These are phyloP conservation scores for Amphilophus citrinellus DNA, from an alignment of 2,113 vertebrate species.

Conservation along the genomic window DNA sequence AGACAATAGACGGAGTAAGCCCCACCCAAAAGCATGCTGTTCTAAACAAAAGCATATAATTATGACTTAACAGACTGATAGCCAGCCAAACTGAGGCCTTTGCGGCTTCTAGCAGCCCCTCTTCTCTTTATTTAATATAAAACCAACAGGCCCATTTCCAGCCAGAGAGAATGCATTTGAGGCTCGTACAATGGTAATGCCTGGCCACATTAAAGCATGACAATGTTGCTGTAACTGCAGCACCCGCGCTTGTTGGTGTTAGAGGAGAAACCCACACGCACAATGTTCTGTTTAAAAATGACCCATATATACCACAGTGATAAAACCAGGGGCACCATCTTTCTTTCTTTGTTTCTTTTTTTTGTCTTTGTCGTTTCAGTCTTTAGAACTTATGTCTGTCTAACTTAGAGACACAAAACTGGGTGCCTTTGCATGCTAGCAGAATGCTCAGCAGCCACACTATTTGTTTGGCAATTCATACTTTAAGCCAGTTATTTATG, in stretches of 20 bases:
- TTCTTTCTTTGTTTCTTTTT: not conserved
- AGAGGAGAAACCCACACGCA: conserved; percentile 37
- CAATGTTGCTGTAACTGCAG: conserved; percentile 29
- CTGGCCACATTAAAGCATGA: conserved; percentile 60
- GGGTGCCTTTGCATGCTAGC: conserved; percentile 16
- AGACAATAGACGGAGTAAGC: conserved; percentile 52
- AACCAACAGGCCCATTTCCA: conserved; percentile 59
- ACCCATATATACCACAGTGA: conserved; percentile 27
- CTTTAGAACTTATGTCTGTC: conserved; percentile 16
- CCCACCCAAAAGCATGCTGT: conserved; percentile 39
- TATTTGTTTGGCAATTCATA: conserved; percentile 23
- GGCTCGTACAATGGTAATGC: conserved; percentile 35
- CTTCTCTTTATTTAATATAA: conserved; percentile 57
- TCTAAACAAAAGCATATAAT: conserved; percentile 64
- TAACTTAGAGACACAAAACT: conserved; percentile 34
- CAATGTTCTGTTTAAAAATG: conserved; percentile 35
- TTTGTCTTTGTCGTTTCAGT: not conserved
- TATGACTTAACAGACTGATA: conserved; percentile 58
- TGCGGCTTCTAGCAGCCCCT: conserved; percentile 56
- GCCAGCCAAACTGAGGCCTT: conserved; percentile 43
- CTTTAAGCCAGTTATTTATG: conserved; percentile 41
- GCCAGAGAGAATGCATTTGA: conserved; percentile 58
- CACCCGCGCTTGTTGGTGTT: conserved; percentile 31
- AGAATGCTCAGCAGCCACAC: conserved; percentile 5
- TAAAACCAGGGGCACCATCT: conserved; percentile 27